phyloP scores from a whole-genome alignment of 2,888 invertebrate genomes.

The Sepioteuthis lessoniana region DNA sequence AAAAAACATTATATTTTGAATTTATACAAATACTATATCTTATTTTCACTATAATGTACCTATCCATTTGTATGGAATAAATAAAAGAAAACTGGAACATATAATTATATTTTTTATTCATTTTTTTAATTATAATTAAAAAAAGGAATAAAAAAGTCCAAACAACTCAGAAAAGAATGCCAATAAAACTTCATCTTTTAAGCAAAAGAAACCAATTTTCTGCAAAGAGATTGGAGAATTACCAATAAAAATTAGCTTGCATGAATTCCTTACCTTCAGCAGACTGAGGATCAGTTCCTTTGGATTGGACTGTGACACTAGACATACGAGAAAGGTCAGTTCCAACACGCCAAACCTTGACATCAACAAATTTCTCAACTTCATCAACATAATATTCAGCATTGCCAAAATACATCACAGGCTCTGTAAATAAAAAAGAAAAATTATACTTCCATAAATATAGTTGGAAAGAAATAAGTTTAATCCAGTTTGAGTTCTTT shows the following conservation, averaged over 20 bases:
- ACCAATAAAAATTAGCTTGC: background rate
- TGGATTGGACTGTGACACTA: slow-evolving; percentile 72
- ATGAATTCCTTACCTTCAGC: slow-evolving; percentile 66
- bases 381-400: slow-evolving; percentile 71
- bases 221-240: background rate
- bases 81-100: no score
- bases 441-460: background rate
- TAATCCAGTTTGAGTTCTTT: background rate
- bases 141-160: no score
- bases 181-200: background rate
- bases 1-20: no score
- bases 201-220: background rate
- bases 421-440: slow-evolving; percentile 64
- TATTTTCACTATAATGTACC: no score
- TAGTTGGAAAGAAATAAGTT: background rate
- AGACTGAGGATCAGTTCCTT: slow-evolving; percentile 62
- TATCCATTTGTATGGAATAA: no score
- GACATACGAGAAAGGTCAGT: slow-evolving; percentile 72
- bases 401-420: slow-evolving; percentile 72
- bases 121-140: no score
- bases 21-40: no score
- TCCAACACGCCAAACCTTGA: slow-evolving; percentile 72
- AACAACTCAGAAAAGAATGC: no score
- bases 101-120: no score
- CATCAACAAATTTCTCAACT: slow-evolving; percentile 69